Percentiles rank a stretch among this genome's conserved stretches.
phyloP scores from a whole-genome alignment of 2,888 invertebrate genomes.

The Eucera pruinosa region DNA sequence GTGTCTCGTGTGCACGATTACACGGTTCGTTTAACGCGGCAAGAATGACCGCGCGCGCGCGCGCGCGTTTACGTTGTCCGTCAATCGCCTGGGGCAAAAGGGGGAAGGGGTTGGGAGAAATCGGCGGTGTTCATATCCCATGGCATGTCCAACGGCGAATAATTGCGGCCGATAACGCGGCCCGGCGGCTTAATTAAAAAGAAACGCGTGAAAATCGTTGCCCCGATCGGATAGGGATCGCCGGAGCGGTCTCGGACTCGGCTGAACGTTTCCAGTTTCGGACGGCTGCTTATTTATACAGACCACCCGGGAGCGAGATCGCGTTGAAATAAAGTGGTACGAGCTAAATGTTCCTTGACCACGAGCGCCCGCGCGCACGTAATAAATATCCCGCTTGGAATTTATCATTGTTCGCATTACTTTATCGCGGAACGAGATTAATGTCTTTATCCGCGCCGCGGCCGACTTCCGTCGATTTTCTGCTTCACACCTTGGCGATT shows the following conservation, averaged over 20 bases:
- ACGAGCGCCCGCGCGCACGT: slow-evolving; percentile 49
- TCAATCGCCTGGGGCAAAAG: slow-evolving; percentile 41
- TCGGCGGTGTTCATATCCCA: slow-evolving; percentile 29
- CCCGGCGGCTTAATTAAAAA: slow-evolving; percentile 47
- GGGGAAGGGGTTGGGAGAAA: too few relatives aligned
- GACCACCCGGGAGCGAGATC: slow-evolving; percentile 75
- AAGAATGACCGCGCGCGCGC: slow-evolving; percentile 50
- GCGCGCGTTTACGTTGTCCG: slow-evolving; percentile 35
- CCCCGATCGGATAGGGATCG: slow-evolving; percentile 26
- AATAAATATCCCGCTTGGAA: slow-evolving; percentile 65
- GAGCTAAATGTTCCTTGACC: slow-evolving; percentile 77
- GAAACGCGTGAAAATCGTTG: slow-evolving; percentile 50
- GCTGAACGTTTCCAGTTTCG: slow-evolving; percentile 69
- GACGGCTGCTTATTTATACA: slow-evolving; percentile 75
- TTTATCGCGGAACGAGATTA: slow-evolving; percentile 57
- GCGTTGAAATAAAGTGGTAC: slow-evolving; percentile 74
- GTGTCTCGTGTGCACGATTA: slow-evolving; percentile 61
- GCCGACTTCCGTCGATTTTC: slow-evolving; percentile 43
- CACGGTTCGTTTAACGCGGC: slow-evolving; percentile 61
- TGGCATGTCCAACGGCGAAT: slow-evolving; percentile 24
- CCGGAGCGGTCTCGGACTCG: slow-evolving; percentile 18
- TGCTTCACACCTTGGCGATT: slow-evolving; percentile 35
- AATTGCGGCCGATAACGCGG: slow-evolving; percentile 54
- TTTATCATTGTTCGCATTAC: slow-evolving; percentile 65
- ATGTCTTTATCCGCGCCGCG: slow-evolving; percentile 49